Evolutionary conservation across 2,888 invertebrate species (phyloP), one percentile per base, ranked within the genome.

Genomic region (Drosophila anomalipes): DNA sequence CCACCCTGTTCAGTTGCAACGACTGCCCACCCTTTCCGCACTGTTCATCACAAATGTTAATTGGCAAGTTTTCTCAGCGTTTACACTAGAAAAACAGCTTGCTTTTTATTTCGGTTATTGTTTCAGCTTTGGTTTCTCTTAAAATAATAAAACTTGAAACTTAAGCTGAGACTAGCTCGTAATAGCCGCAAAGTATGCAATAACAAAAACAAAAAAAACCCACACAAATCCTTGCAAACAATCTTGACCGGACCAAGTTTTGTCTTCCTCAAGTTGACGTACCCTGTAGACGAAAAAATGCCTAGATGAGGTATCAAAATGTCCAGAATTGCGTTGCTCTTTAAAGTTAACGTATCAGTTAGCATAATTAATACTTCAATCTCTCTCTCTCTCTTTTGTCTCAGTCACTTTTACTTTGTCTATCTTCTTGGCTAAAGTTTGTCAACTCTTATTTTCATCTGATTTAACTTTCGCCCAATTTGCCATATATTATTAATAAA

Each of bases 101-200:
- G 32, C 26, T 70, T 58, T 63, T 70, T 53, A 47, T 54, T 63
- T 41, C 35, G 16, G 33, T 59, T 69, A 47, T 49, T 26, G 49
- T 41, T 47, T 47, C 35, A 35, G 37, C 12, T 63, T 56, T 56
- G 41, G 39, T 65, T 28, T 39, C 44, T 32, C 33, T 49, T 47
- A 26, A 47, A 47, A 47, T 47, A 85, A 85, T 87, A 85, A 85
- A 87, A 87, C 81, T 85, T 80, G 39, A 70, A 70, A 72, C 67
- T 64, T 57, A 49, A 39, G 66, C 70, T 61, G 70, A 71, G 57
- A 67, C 57, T 16, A 30, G 70, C 76, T 75, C 72, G 80, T 76
- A 86, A 80, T 81, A 73, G 84, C 76, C 87, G 78, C 82, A 86
- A 84, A 85, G 82, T 82, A 82, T 82, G 87, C 79, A 77, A 80